Conservation (phyloP, 64 coral and sea anemone genomes). For the Stichodactyla helianthus region DNA sequence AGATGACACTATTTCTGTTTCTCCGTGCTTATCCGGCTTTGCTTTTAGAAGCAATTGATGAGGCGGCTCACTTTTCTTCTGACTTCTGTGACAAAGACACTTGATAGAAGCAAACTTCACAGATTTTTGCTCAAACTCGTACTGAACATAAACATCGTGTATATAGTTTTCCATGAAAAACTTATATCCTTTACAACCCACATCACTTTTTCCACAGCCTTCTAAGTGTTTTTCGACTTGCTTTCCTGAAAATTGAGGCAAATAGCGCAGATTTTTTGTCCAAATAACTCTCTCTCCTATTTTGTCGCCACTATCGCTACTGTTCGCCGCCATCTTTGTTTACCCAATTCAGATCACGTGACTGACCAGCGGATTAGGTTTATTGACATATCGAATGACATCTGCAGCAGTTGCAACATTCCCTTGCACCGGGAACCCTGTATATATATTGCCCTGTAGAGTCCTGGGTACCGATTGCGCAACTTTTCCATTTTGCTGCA, state of each 20-base stretch:
- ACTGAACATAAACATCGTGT: conserved; percentile 21
- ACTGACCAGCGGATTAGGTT: not conserved
- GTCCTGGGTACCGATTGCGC: too few species aligned
- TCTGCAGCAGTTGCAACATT: too few species aligned
- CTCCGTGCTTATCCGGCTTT: conserved; percentile 6
- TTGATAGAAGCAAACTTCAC: conserved; percentile 3
- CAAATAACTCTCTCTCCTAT: not conserved
- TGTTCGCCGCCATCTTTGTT: not conserved
- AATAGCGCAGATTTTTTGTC: not conserved
- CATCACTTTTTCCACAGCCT: conserved; percentile 36
- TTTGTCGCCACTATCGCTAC: too few species aligned
- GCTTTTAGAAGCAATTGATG: conserved; percentile 28
- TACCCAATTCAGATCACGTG: conserved; percentile 6
- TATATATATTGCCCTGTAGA: too few species aligned
- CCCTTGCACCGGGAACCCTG: too few species aligned
- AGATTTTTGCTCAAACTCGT: conserved; percentile 18
- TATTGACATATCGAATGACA: too few species aligned
- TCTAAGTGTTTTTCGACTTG: conserved; percentile 40
- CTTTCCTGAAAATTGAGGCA: not conserved
- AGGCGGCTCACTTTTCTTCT: conserved; percentile 19
- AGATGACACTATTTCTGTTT: not conserved
- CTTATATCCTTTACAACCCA: conserved; percentile 46
- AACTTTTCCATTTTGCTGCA: too few species aligned
- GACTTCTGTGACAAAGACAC: conserved; percentile 23
- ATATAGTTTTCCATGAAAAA: conserved; percentile 30